A percentile compares a stretch with the other conserved stretches of the same genome.
Evolutionary conservation across 2,888 invertebrate species (phyloP).

Genomic region (Oscheius myriophilus): DNA sequence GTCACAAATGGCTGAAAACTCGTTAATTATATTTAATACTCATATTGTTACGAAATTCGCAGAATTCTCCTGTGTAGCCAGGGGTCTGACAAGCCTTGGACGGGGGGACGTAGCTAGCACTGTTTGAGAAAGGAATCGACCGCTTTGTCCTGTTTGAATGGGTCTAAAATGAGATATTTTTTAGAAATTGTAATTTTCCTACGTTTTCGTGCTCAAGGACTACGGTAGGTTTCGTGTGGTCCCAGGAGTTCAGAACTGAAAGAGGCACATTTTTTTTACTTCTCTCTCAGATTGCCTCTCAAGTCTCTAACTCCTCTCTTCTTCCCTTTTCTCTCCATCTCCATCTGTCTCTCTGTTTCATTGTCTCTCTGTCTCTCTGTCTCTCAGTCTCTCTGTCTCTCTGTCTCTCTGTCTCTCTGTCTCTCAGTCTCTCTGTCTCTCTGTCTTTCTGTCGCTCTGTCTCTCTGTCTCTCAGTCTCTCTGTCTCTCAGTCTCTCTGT

Average conservation of each 20-base stretch:
- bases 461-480: too few species aligned
- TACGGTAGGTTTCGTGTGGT: slow-evolving; percentile 12
- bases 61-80: slow-evolving; percentile 60
- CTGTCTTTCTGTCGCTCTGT: too few species aligned
- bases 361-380: too few species aligned
- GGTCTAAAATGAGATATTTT: not conserved
- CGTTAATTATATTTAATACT: not conserved
- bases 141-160: not conserved
- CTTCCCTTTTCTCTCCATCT: too few species aligned
- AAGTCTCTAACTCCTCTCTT: too few species aligned
- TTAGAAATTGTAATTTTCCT: not conserved
- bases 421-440: too few species aligned
- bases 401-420: too few species aligned
- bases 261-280: too few species aligned
- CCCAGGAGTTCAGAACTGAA: slow-evolving; percentile 25
- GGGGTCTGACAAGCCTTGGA: slow-evolving; percentile 40
- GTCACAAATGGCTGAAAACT: slow-evolving; percentile 51
- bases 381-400: too few species aligned
- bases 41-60: slow-evolving; percentile 51
- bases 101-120: slow-evolving; percentile 9
- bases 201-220: slow-evolving; percentile 6
- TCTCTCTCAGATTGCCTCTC: too few species aligned
- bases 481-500: too few species aligned
- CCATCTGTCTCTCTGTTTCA: too few species aligned
- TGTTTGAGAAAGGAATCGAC: not conserved